Evolutionary conservation across 2,888 invertebrate genomes (phyloP), one percentile per base, ranked within the genome.

Genomic region (Hedya salicella): DNA sequence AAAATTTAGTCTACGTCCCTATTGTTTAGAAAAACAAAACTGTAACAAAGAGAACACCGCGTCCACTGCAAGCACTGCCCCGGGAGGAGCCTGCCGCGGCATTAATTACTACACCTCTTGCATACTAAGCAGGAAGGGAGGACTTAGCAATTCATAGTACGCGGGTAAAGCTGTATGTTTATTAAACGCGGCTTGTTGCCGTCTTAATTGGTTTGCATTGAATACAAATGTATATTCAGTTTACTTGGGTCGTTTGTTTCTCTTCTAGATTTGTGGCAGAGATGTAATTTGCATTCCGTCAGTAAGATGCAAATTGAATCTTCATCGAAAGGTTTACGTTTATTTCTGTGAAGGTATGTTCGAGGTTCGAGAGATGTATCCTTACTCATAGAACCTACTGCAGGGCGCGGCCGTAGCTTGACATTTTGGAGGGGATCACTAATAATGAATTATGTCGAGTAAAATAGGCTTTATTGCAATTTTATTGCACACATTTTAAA

Each of bases 61-160:
- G 25, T 14, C 39, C 36, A 46, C 46, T 25, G 25, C 54, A 3
- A 17, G n/a, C 21, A 13, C 17, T n/a, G 19, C 32, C 57, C 1
- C 30, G 44, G 44, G 57, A 57, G 36, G 36, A 11, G 36, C 48
- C 48, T 61, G 66, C 66, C 61, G 40, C 19, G 60, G 66, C 53
- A 66, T 66, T 66, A 66, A 66, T 66, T 66, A 66, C 52, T n/a
- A 53, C 46, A 52, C 46, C 59, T 52, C 65, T 65, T 53, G 52
- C 65, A 65, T 65, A 60, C 65, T 48, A 59, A 65, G 44, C 17
- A 65, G 39, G n/a, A 8, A 39, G 63, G 50, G 14, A 19, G 11
- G 13, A 46, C 52, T 52, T 46, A 39, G 52, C 48, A 60, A 65
- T 65, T 65, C 59, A 65, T 60, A 53, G 64, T 52, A 52, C 52